Evolutionary conservation across 2,113 vertebrate species (phyloP).

Genomic region (Capreolus pygargus): DNA sequence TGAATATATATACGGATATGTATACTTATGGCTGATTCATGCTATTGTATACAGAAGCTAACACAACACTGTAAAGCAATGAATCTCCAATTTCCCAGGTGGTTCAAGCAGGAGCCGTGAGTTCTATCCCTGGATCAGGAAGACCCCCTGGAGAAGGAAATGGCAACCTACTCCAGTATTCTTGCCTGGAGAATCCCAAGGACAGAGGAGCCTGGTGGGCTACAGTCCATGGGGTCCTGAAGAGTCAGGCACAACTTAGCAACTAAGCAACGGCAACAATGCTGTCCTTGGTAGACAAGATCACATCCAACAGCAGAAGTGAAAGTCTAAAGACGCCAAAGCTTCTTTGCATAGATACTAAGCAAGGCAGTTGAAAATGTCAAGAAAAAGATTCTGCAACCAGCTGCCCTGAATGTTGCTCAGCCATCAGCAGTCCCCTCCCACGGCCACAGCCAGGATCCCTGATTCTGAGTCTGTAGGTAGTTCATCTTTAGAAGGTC

Average conservation of each 20-base stretch:
- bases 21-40: background rate
- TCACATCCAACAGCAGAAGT: background rate
- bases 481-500: background rate
- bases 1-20: background rate
- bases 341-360: background rate
- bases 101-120: background rate
- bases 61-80: background rate
- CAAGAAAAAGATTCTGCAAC: no score
- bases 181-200: background rate
- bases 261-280: background rate
- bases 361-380: background rate
- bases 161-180: background rate
- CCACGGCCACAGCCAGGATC: accelerated
- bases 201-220: background rate
- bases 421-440: background rate
- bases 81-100: background rate
- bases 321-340: background rate
- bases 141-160: background rate
- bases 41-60: background rate
- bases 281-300: background rate
- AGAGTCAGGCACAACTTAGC: background rate
- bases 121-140: background rate
- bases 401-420: background rate
- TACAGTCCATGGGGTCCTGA: background rate
- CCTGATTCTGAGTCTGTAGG: background rate